Conservation (phyloP, 1,140 invertebrate genomes). For the Platorchestia sp. region DNA sequence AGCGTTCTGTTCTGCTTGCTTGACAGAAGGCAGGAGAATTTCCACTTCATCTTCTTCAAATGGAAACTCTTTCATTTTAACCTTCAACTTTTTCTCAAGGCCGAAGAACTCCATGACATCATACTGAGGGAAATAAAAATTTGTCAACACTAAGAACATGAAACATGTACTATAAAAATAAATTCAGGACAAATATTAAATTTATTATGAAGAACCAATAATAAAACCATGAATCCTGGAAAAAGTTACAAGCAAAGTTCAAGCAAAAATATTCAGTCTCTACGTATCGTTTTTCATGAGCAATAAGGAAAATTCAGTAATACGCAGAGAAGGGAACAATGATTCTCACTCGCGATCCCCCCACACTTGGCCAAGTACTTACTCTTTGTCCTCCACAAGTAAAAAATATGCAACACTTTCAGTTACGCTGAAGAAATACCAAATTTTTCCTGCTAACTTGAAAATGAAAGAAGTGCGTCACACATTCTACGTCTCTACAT, state of each 20-base stretch:
- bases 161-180: background rate
- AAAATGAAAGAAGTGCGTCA: too few species aligned
- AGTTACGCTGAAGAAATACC: too few species aligned
- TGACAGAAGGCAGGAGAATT: slow-evolving; percentile 20
- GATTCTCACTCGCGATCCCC: too few species aligned
- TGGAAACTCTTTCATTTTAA: slow-evolving; percentile 18
- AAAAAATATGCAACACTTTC: too few species aligned
- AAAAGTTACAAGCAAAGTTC: background rate
- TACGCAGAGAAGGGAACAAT: too few species aligned
- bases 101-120: slow-evolving; percentile 37
- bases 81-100: background rate
- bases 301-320: background rate
- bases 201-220: too few species aligned
- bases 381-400: too few species aligned
- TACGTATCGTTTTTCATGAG: background rate
- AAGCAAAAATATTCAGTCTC: too few species aligned
- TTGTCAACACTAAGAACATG: background rate
- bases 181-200: too few species aligned
- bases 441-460: too few species aligned
- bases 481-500: too few species aligned
- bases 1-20: background rate
- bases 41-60: slow-evolving; percentile 17
- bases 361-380: too few species aligned
- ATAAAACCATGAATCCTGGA: background rate
- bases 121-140: background rate